Percentiles rank a stretch among this genome's conserved stretches.
Evolutionary conservation across 2,113 vertebrate genomes (phyloP).

Genomic region (Geococcyx californianus): DNA sequence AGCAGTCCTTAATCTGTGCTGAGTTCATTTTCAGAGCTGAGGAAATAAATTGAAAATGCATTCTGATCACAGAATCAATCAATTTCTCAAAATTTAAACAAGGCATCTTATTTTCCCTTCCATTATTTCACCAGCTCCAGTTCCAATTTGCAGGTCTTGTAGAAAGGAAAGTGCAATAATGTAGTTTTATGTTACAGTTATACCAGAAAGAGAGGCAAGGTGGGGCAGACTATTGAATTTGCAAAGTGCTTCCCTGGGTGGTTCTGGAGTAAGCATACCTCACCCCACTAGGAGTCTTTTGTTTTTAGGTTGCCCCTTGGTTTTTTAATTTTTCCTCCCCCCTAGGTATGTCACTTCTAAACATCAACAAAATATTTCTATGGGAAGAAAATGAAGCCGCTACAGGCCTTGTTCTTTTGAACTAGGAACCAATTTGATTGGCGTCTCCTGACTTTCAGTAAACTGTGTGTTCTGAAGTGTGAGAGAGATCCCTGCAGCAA

Average conservation of each 20-base stretch:
- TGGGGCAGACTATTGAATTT: background rate
- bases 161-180: background rate
- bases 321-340: constrained; percentile 30
- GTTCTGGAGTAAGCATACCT: background rate
- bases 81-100: background rate
- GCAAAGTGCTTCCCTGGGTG: background rate
- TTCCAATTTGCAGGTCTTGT: background rate
- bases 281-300: background rate
- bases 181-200: background rate
- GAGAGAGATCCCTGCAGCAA: constrained; percentile 40
- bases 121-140: background rate
- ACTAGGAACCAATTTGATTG: background rate
- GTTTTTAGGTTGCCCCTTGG: background rate
- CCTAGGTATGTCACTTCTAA: constrained; percentile 29
- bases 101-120: background rate
- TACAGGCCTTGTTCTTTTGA: constrained; percentile 25
- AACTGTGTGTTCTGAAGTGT: constrained; percentile 38
- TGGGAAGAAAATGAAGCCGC: constrained; percentile 27
- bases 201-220: background rate
- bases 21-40: background rate
- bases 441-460: constrained; percentile 24
- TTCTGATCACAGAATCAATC: background rate
- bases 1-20: background rate
- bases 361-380: constrained; percentile 19
- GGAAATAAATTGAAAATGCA: background rate